Base-by-base conservation (phyloP, 2,888 invertebrate species). In the Emmelina monodactyla region DNA sequence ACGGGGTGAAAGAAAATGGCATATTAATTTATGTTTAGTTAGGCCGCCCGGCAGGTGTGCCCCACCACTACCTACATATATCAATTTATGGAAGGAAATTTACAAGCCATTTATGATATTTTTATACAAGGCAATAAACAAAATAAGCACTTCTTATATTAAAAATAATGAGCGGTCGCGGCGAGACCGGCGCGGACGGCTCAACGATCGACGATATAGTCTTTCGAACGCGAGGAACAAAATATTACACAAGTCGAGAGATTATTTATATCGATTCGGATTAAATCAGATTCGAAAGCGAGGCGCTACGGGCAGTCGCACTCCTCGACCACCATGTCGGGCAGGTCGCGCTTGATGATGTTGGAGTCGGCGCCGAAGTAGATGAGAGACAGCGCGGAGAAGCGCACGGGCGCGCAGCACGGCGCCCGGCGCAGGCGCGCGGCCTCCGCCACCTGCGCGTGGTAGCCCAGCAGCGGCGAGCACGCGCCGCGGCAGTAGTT, bases 311-410 rank as follows among this genome's bases (percentile, higher is more conserved):
- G 94, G 76, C 95, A 95, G 52, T 94, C 94, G 80, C 95, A 95
- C 82, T 94, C 94, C 72, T 95, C 94, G 44, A 95, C 94, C 53
- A 94, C 92, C 94, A 95, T 95, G 83, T 94, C 94, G 48, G 94
- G 94, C 64, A 95, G 82, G 82, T 94, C 94, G 57, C 94, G 85
- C 72, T 95, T 94, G 70, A 95, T 92, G 69, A 95, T 93, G 80
- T 89, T 91, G 48, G 88, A 87, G 78, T 93, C 92, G 42, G 88
- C 88, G 50, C 94, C 94, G 76, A 92, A 93, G 78, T 95, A 95
- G 63, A 95, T 93, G 50, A 95, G 83, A 50, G 93, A 93, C 85
- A 95, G 92, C 63, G 92, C 88, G 38, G 93, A 92, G 76, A 95
- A 93, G 70, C 93, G 93, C 45, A 93, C 84, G 28, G 94, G 94